These are phyloP conservation scores for Hemicentrotus pulcherrimus DNA, from an alignment of 35 echinoderm and acorn worm genomes.

Conservation along the genomic window DNA sequence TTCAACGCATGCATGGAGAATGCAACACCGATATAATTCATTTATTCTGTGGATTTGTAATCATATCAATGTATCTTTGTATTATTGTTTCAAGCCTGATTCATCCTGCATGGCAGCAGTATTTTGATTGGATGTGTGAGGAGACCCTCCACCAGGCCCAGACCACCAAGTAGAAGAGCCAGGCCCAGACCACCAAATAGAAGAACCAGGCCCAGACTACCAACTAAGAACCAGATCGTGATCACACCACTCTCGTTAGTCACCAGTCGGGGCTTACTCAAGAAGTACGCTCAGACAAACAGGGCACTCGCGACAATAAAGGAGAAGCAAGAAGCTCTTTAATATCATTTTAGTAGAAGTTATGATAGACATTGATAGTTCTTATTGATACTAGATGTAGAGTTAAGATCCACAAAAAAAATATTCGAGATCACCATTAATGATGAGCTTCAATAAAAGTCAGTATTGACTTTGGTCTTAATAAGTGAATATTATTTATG, in stretches of 20 bases:
- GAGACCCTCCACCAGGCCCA: neutral
- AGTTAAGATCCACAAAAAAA: neutral
- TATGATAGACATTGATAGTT: neutral
- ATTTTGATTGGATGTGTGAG: conserved; percentile 43
- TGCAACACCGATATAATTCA: too few species aligned
- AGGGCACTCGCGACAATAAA: neutral
- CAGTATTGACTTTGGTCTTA: neutral
- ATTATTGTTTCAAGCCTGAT: neutral
- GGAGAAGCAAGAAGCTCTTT: neutral
- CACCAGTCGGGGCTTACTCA: too few species aligned
- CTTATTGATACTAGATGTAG: neutral
- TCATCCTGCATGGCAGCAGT: conserved; percentile 34
- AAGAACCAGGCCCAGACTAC: neutral
- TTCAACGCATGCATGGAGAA: too few species aligned
- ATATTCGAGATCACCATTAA: neutral
- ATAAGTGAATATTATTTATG: neutral
- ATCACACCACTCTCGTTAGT: too few species aligned
- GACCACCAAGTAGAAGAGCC: neutral
- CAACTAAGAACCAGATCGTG: neutral
- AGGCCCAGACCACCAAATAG: neutral
- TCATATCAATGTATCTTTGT: neutral
- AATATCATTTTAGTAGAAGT: neutral
- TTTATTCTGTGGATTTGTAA: too few species aligned
- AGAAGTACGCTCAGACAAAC: neutral
- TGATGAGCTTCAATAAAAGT: neutral